Evolutionary conservation across 2,797 vertebrate species (phyloP), one percentile per base, ranked within the genome.

Genomic region (Strix occidentalis): DNA sequence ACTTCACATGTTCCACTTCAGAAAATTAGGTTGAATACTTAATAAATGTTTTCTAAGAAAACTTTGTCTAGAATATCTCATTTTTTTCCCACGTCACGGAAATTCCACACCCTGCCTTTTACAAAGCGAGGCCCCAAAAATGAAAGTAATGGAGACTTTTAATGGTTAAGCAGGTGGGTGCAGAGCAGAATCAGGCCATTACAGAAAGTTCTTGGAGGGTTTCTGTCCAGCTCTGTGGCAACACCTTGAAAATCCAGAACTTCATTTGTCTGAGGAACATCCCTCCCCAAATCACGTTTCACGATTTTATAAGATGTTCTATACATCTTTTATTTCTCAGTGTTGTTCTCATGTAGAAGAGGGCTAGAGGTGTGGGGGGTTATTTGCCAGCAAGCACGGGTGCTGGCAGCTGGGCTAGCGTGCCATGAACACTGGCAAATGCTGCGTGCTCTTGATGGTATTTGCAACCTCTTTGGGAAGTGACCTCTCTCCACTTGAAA

Each of bases 1-100:
- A 23, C 16, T 50, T 70, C 10, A 31, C 6, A 2, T 28, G 35
- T 58, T 29, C 43, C 8, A 28, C 41, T 75, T n/a, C 51, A 80
- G 33, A 71, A 81, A 78, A 60, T 68, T 5, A 31, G 35, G 6
- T 57, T 58, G 48, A 68, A 41, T 69, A 11, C 21, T 65, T 70
- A 23, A 18, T 11, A 54, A 80, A 35, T 25, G 8, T 28, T 61
- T 65, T 69, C 43, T 45, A 50, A 81, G 16, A 4, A 9, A 39
- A 33, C 45, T 79, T 48, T 15, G 18, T 5, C 45, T 35, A 8
- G 60, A 51, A 1, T 21, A n/a, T 50, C 43, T 78, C 6, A 4
- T n/a, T 61, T 41, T 57, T 82, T 16, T 18, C 17, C 37, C 17
- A 23, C 0, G 0, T 16, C 29, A 28, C 3, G 19, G 65, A 21